phyloP scores from a whole-genome alignment of 2,888 invertebrate genomes.

The Micropterix aruncella region DNA sequence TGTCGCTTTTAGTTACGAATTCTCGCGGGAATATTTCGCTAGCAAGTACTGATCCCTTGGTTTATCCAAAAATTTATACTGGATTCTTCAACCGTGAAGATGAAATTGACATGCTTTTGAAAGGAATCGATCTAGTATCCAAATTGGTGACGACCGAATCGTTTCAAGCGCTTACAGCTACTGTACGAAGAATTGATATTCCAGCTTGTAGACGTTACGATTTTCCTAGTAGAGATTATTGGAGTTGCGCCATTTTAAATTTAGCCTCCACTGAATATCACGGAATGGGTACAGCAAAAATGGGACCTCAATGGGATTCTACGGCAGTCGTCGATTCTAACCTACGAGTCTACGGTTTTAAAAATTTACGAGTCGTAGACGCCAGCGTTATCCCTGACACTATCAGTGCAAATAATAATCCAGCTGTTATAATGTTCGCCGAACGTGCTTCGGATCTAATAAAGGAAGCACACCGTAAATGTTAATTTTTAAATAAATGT shows the following conservation, averaged over 20 bases:
- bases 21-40: constrained; percentile 25
- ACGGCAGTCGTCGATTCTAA: constrained; percentile 22
- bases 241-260: background rate
- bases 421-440: constrained; percentile 27
- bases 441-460: constrained; percentile 24
- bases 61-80: constrained; percentile 25
- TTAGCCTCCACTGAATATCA: constrained; percentile 23
- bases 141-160: background rate
- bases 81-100: constrained; percentile 15
- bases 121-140: background rate
- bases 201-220: background rate
- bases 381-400: constrained; percentile 27
- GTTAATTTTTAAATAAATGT: too few relatives aligned
- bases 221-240: background rate
- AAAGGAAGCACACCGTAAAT: too few relatives aligned
- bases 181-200: background rate
- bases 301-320: constrained; percentile 21
- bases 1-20: constrained; percentile 12
- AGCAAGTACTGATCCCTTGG: constrained; percentile 20
- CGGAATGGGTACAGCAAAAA: constrained; percentile 24
- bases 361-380: constrained; percentile 24
- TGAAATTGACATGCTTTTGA: background rate
- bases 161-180: background rate
- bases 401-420: constrained; percentile 26
- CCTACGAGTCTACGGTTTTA: constrained; percentile 21